A percentile compares a stretch with the other conserved stretches of the same genome.
Evolutionary conservation across 1,140 invertebrate species (phyloP).

Genomic region (Maconellicoccus hirsutus): DNA sequence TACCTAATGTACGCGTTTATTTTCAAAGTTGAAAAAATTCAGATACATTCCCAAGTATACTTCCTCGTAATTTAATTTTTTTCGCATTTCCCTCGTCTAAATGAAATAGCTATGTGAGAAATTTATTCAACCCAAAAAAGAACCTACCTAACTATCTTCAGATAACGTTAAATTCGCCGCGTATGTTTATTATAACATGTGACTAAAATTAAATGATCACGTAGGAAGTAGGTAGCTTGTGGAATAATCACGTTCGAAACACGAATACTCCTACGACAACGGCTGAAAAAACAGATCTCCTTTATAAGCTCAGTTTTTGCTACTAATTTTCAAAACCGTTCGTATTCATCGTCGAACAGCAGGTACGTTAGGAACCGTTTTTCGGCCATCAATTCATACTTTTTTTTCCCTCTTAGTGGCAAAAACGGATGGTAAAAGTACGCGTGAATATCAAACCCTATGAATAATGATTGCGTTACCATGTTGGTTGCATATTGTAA

Average conservation of each 20-base stretch:
- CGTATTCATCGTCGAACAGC: neutral
- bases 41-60: too few relatives aligned
- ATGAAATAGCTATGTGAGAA: too few relatives aligned
- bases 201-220: neutral
- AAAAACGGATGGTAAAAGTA: neutral
- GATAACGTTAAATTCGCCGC: too few relatives aligned
- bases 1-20: too few relatives aligned
- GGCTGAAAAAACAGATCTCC: neutral
- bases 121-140: too few relatives aligned
- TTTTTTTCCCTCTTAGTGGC: neutral
- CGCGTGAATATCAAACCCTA: neutral
- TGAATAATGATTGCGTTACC: neutral
- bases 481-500: neutral
- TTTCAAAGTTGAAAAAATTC: too few relatives aligned
- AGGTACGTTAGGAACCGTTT: neutral
- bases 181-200: neutral
- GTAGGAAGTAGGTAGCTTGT: neutral
- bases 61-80: too few relatives aligned
- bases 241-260: neutral
- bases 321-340: neutral
- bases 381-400: neutral
- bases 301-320: neutral
- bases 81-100: too few relatives aligned
- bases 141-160: too few relatives aligned
- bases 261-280: neutral